Evolutionary conservation across 2,797 vertebrate genomes (phyloP).

Genomic region (Furcifer pardalis): DNA sequence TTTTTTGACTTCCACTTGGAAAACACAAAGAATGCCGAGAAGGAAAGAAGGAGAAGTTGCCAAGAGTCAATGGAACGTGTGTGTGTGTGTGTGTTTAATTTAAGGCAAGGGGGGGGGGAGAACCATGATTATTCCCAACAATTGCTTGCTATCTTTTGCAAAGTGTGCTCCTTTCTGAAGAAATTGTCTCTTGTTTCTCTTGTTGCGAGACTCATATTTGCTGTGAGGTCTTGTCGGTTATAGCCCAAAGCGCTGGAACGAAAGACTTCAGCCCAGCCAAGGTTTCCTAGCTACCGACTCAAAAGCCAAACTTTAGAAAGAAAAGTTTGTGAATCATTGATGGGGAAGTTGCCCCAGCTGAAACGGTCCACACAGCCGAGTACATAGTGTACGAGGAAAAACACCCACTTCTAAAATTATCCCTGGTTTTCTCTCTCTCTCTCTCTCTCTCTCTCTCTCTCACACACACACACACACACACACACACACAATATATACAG

Average conservation of each 20-base stretch:
- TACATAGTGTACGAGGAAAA: neutral
- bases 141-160: neutral
- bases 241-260: neutral
- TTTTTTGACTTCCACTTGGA: neutral
- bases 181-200: neutral
- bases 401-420: constrained; percentile 34
- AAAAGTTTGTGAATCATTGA: constrained; percentile 38
- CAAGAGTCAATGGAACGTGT: too few species aligned
- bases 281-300: constrained; percentile 23
- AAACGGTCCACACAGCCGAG: neutral
- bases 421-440: neutral
- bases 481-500: too few species aligned
- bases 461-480: too few species aligned
- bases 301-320: neutral
- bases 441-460: neutral
- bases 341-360: constrained; percentile 17
- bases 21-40: constrained; percentile 16
- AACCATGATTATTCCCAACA: neutral
- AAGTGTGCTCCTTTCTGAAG: neutral
- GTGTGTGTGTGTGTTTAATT: too few species aligned
- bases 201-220: too few species aligned
- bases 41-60: too few species aligned
- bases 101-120: neutral
- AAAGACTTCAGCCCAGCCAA: neutral
- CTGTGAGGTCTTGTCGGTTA: too few species aligned